Base-by-base conservation (phyloP, 1,140 invertebrate species). In the Drosophila pruinosa region DNA sequence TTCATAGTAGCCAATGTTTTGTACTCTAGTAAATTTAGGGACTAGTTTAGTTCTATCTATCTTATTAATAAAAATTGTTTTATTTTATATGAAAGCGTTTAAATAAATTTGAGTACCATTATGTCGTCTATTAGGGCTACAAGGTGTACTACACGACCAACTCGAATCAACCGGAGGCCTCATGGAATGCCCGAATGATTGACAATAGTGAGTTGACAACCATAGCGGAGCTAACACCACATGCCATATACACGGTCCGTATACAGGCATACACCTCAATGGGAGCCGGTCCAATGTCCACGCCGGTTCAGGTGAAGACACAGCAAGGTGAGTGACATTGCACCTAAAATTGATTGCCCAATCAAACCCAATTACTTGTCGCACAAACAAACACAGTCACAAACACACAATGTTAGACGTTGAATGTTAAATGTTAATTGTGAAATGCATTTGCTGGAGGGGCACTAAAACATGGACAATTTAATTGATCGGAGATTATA, bases 91-190 rank as follows among this genome's bases (percentile, higher is more conserved):
- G n/a, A n/a, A n/a, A n/a, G 6, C 24, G 8, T 31, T 31, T 7
- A 31, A 31, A n/a, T 14, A 41, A 19, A 6, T 6, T 45, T n/a
- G 2, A 21, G 14, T 24, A 14, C 48, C 4, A 24, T 67, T 12
- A 48, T 45, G 10, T 22, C 17, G 5, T 50, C 14, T 54, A 24
- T 89, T 31, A 99, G 98, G 98, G 97, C 70, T 99, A 99, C 93
- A 99, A 98, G 93, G 97, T 99, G 52, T 99, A 97, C 91, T 99
- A 98, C 92, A 99, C 98, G 5, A 96, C 95, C 75, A 96, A 97
- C 86, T 94, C 97, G 15, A 95, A 95, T 75, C 94, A 97, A 43
- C 95, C 95, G 3, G 95, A 98, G 92, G 95, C 96, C 24, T 95
- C 96, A 7, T 99, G 98, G 98, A 94, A 97, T 68, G 96, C 96